Evolutionary conservation across 2,797 vertebrate species (phyloP).

Genomic region (Cossypha polioptera): DNA sequence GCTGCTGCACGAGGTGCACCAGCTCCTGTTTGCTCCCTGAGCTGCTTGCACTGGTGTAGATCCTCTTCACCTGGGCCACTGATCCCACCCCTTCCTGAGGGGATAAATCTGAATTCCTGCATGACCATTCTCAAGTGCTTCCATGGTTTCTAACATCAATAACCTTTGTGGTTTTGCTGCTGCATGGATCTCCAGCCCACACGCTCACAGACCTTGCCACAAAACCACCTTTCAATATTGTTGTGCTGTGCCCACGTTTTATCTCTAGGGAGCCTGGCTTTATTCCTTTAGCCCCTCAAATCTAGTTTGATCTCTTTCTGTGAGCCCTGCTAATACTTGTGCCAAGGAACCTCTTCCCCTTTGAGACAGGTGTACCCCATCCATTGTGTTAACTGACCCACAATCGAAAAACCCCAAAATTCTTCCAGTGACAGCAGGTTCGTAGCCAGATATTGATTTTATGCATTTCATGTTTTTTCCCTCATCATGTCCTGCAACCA

Average conservation of each 20-base stretch:
- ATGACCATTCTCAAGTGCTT: neutral
- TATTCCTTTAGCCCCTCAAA: neutral
- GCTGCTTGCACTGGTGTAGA: neutral
- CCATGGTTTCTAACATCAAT: neutral
- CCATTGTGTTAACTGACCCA: neutral
- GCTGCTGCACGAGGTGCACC: neutral
- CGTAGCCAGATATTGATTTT: neutral
- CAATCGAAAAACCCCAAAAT: accelerated
- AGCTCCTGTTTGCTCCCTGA: neutral
- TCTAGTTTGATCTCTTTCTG: neutral
- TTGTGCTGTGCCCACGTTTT: neutral
- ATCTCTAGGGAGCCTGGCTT: neutral
- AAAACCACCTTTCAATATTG: neutral
- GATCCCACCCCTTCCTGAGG: neutral
- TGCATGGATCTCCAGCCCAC: neutral
- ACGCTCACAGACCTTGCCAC: neutral
- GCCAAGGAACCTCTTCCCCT: neutral
- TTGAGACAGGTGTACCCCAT: no score
- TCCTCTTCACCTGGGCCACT: neutral
- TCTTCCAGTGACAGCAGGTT: neutral
- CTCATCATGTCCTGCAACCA: neutral
- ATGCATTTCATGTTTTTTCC: neutral
- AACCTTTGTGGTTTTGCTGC: neutral
- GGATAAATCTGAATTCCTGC: neutral
- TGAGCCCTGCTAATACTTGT: neutral